phyloP scores from a whole-genome alignment of 2,888 invertebrate genomes.

The Plebejus melissa region DNA sequence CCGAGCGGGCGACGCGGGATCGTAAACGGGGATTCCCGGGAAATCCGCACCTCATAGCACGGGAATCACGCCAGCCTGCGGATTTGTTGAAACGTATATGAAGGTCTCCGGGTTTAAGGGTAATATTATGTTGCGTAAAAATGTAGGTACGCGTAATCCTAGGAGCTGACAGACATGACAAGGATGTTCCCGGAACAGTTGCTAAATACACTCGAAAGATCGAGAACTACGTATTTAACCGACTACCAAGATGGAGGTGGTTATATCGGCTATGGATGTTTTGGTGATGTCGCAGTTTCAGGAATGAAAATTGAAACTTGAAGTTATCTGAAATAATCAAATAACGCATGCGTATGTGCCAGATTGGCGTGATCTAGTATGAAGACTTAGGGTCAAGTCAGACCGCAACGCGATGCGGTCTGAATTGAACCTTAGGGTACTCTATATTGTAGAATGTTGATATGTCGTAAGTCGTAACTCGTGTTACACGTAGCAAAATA shows the following conservation, averaged over 20 bases:
- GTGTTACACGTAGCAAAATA: no score
- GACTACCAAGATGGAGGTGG: no score
- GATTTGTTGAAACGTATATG: constrained; percentile 45
- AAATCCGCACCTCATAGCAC: constrained; percentile 71
- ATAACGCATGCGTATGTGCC: no score
- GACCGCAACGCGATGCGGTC: no score
- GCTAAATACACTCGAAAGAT: background rate
- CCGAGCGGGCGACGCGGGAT: constrained; percentile 43
- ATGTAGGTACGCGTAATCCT: background rate
- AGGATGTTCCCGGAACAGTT: background rate
- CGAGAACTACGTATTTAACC: background rate
- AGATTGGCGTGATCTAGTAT: background rate
- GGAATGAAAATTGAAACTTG: no score
- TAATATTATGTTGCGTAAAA: constrained; percentile 16
- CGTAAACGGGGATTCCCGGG: constrained; percentile 70
- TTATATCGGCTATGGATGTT: no score
- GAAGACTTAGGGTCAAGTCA: background rate
- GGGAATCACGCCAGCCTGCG: constrained; percentile 58
- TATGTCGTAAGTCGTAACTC: no score
- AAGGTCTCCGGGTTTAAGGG: constrained; percentile 20
- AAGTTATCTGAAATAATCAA: no score
- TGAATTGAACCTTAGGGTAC: no score
- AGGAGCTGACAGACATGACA: background rate
- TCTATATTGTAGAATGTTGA: no score
- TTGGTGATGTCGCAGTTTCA: no score